Conservation (phyloP, 2,888 invertebrate genomes). For the Drosophila putrida region DNA sequence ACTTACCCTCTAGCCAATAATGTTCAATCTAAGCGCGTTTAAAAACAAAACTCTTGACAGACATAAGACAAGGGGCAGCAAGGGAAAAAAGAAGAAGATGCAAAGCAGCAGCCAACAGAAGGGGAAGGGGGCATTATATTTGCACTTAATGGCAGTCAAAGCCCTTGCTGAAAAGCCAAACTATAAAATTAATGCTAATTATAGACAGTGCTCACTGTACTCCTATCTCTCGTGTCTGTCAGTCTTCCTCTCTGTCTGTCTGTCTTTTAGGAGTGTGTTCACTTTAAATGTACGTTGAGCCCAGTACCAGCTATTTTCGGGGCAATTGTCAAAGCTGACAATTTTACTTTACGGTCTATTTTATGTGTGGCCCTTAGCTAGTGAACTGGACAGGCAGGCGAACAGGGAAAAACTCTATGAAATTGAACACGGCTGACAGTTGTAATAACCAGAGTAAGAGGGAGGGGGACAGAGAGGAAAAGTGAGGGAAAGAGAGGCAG, state of each 20-base stretch:
- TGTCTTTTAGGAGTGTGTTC: slow-evolving; percentile 26
- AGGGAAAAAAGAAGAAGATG: not conserved
- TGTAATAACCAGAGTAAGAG: slow-evolving; percentile 63
- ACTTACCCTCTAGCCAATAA: slow-evolving; percentile 24
- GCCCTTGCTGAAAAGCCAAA: slow-evolving; percentile 39
- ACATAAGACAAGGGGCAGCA: slow-evolving; percentile 9
- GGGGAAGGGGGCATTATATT: slow-evolving; percentile 45
- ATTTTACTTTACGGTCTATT: slow-evolving; percentile 68
- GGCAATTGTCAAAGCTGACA: slow-evolving; percentile 67
- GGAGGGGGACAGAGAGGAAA: not conserved
- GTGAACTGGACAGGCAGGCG: slow-evolving; percentile 22
- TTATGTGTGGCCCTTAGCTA: slow-evolving; percentile 56
- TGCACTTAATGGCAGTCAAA: slow-evolving; percentile 50
- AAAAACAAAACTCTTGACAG: slow-evolving; percentile 46
- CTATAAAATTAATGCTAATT: slow-evolving; percentile 77
- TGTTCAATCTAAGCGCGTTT: slow-evolving; percentile 47
- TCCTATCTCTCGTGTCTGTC: slow-evolving; percentile 1
- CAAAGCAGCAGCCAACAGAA: not conserved
- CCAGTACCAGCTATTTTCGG: slow-evolving; percentile 56
- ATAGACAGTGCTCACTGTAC: slow-evolving; percentile 52
- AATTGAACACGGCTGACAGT: slow-evolving; percentile 77
- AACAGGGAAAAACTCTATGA: slow-evolving; percentile 47
- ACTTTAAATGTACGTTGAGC: slow-evolving; percentile 19
- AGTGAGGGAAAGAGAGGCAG: not conserved
- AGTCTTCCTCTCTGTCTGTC: not conserved